These are phyloP conservation scores for Ploceus nigricollis DNA, from an alignment of 2,113 vertebrate genomes.

Conservation along the genomic window DNA sequence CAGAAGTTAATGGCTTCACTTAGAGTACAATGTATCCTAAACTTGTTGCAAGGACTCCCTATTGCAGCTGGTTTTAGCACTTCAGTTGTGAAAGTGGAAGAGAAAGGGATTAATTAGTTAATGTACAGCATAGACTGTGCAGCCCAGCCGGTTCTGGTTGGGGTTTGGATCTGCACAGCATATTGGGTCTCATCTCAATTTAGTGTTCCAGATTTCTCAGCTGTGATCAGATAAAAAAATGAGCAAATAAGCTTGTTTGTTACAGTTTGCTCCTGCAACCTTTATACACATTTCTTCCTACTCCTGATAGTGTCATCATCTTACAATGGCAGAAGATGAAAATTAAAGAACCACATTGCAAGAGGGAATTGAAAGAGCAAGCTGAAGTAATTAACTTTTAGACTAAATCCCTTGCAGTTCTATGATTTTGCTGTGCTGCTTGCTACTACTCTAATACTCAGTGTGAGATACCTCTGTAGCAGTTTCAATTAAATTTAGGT, in stretches of 20 bases:
- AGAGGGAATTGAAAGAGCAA: background rate
- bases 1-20: background rate
- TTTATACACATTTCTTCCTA: background rate
- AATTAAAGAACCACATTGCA: background rate
- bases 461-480: background rate
- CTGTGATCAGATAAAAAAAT: background rate
- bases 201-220: background rate
- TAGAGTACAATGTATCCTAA: background rate
- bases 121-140: background rate
- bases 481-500: background rate
- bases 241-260: background rate
- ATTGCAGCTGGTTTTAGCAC: background rate
- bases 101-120: background rate
- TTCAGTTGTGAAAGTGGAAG: background rate
- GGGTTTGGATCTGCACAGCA: background rate
- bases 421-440: background rate
- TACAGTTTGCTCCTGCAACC: background rate
- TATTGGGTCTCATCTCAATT: background rate
- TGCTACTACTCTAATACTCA: background rate
- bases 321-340: background rate
- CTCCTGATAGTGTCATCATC: background rate
- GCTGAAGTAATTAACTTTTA: slow-evolving; percentile 22
- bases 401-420: background rate
- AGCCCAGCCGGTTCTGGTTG: background rate
- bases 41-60: background rate